Evolutionary conservation across 2,888 invertebrate species (phyloP).

Genomic region (Andrena chrysosceles): DNA sequence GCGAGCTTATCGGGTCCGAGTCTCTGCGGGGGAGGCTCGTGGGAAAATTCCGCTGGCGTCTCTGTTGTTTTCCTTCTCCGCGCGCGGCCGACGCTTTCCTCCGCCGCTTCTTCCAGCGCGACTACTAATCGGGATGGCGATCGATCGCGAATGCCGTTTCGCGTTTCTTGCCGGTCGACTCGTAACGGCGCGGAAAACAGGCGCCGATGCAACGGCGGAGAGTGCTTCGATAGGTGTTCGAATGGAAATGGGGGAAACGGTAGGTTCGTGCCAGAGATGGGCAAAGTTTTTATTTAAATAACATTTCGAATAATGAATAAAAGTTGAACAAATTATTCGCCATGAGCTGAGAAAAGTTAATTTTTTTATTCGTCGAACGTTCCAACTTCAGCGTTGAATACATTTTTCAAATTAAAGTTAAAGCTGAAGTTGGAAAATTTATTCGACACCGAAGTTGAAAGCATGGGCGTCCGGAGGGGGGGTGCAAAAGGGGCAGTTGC

Average conservation of each 20-base stretch:
- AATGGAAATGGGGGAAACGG: slow-evolving; percentile 1
- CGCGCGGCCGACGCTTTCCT: neutral
- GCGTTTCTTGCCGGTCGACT: neutral
- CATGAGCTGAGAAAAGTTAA: no score
- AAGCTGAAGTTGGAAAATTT: no score
- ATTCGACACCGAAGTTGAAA: no score
- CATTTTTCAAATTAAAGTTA: no score
- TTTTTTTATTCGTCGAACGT: no score
- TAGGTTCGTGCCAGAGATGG: neutral
- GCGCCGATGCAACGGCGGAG: neutral
- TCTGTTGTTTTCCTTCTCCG: slow-evolving; percentile 9
- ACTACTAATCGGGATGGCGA: neutral
- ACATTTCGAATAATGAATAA: no score
- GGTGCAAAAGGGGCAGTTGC: no score
- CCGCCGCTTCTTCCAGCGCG: neutral
- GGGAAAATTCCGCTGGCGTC: slow-evolving; percentile 71
- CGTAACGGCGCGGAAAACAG: neutral
- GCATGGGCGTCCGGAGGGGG: no score
- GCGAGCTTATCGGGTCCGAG: slow-evolving; percentile 49
- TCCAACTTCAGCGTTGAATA: no score
- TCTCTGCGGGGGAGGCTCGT: slow-evolving; percentile 70
- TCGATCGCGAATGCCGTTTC: slow-evolving; percentile 15
- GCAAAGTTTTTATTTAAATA: no score
- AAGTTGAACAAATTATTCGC: no score
- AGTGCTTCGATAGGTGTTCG: neutral